Base-by-base conservation (phyloP, 1,140 invertebrate species). In the Bombus superbus region DNA sequence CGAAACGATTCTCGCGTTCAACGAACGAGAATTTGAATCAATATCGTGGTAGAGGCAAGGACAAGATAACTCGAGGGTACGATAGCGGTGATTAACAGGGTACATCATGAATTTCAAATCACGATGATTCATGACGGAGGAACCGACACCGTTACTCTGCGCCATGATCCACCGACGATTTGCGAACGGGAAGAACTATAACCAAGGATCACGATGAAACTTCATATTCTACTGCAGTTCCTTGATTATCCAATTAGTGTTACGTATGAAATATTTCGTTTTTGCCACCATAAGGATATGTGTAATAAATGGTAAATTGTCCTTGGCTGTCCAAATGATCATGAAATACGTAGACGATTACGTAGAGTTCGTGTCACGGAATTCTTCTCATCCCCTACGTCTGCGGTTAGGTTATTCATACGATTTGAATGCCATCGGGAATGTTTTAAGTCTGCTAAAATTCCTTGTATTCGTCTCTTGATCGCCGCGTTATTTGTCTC, bases 81-180 rank as follows among this genome's bases (percentile, higher is more conserved):
- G 81, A 68, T 68, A 68, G 42, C 62, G 35, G 73, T 83, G 81
- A 83, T 83, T 83, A 77, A 83, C 59, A 53, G 18, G 81, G 73
- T 53, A 32, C 81, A 32, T 42, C 62, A 28, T 68, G 81, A 83
- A 83, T 77, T 83, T 68, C 81, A 77, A 77, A 83, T 77, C 44
- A 42, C 42, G 59, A 77, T 83, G 81, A 83, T 83, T 77, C 73
- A 83, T 57, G 73, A 47, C 38, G 15, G 15, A 32, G 68, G 38
- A 44, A 81, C 38, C 25, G n/a, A 15, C 76, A 44, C 18, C n/a
- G 59, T 66, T 78, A 28, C 38, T 18, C 22, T 22, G 28, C 9
- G n/a, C 4, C n/a, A 25, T 35, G 72, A 47, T 73, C 71, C 71
- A 62, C 35, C 57, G 53, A 76, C 28, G 35, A 57, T 42, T 40